These are phyloP conservation scores for Oedothorax gibbosus DNA, from an alignment of 1,140 invertebrate genomes.

Conservation along the genomic window DNA sequence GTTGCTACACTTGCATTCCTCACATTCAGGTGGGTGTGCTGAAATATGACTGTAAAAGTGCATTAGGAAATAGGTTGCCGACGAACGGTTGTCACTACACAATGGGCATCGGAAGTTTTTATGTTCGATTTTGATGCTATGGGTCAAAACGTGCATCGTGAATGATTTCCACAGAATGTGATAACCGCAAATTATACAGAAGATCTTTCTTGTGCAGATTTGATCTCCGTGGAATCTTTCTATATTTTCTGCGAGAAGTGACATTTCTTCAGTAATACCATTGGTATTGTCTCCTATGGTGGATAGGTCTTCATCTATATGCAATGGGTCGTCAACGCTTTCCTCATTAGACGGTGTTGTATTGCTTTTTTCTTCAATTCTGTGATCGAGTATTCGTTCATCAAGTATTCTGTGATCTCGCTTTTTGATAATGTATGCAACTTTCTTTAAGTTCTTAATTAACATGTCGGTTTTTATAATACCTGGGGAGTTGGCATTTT, in stretches of 20 bases:
- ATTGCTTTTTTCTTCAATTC: too few species aligned
- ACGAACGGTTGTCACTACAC: slow-evolving; percentile 5
- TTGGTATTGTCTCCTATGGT: too few species aligned
- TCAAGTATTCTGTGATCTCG: too few species aligned
- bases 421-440: too few species aligned
- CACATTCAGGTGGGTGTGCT: slow-evolving; percentile 14
- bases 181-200: slow-evolving; percentile 19
- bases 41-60: slow-evolving; percentile 35
- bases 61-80: slow-evolving; percentile 4
- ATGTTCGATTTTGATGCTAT: slow-evolving; percentile 19
- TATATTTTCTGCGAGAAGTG: slow-evolving; percentile 47
- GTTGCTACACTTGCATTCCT: slow-evolving; percentile 23
- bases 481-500: too few species aligned
- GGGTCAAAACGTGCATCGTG: slow-evolving; percentile 26
- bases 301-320: too few species aligned
- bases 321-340: neutral
- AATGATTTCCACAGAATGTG: slow-evolving; percentile 35
- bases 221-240: slow-evolving; percentile 64
- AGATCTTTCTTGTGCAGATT: slow-evolving; percentile 13
- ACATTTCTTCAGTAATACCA: too few species aligned
- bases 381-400: too few species aligned
- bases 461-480: too few species aligned
- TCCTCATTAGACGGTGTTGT: neutral
- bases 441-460: too few species aligned
- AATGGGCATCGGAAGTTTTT: slow-evolving; percentile 2